Base-by-base conservation (phyloP, 2,888 invertebrate species). In the Ypsolopha scabrella region DNA sequence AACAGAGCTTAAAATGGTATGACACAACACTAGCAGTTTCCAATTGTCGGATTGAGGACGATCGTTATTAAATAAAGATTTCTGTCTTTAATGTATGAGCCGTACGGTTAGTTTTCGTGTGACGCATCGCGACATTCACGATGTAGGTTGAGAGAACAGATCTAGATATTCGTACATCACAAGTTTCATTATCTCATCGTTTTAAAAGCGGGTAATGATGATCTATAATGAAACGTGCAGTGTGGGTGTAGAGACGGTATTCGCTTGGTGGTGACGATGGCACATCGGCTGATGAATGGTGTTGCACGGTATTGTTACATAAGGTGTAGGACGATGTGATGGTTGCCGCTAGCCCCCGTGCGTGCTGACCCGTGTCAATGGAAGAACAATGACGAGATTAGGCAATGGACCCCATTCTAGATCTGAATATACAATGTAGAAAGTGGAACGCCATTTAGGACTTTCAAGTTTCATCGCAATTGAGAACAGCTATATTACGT, bases 91-190 rank as follows among this genome's bases (percentile, higher is more conserved):
- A 59, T 53, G 41, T 54, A 60, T 68, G 60, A 60, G 58, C 52
- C 57, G 70, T 81, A 82, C 71, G 70, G 81, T 78, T 58, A 65
- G 64, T 65, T 75, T 76, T 75, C 63, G 71, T 62, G 63, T 70
- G 41, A 13, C 13, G 69, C 64, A 61, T 61, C 59, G 61, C 75
- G 76, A 67, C 80, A 81, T 81, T 81, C 74, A 75, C 75, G 71
- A 83, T 80, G 82, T 83, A 82, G 83, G 85, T 82, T 83, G 82
- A 82, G 78, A 80, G 79, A 80, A 81, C 79, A 76, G 73, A 72
- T 74, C 73, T 75, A 75, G 72, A 68, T 75, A 79, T 71, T 74
- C 75, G 81, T 77, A 78, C 75, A 81, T 81, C 76, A 82, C 75
- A 74, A 73, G 78, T 74, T 76, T 78, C 77, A 81, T 80, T 80